Conservation (phyloP, 1,140 invertebrate genomes). For the Ericerus pela region DNA sequence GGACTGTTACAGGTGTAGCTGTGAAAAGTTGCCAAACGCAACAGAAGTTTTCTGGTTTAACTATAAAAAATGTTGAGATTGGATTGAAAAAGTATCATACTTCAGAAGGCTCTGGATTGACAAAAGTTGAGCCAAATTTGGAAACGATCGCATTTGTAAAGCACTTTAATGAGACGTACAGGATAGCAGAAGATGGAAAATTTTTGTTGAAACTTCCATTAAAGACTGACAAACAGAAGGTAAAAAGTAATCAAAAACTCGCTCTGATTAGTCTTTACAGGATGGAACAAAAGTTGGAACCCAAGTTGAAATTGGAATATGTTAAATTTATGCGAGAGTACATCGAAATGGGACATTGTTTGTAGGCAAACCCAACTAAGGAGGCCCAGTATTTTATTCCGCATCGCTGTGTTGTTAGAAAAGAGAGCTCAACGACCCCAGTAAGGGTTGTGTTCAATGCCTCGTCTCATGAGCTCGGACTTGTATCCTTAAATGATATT, state of each 20-base stretch:
- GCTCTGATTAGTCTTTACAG: too few relatives aligned
- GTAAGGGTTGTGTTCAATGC: slow-evolving; percentile 29
- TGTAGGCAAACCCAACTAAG: neutral
- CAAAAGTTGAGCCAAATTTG: neutral
- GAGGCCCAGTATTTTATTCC: slow-evolving; percentile 25
- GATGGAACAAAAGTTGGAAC: neutral
- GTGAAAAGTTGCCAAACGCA: neutral
- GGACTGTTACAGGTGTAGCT: neutral
- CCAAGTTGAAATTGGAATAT: neutral
- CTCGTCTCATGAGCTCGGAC: slow-evolving; percentile 21
- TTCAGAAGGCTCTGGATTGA: neutral
- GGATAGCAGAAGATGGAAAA: neutral
- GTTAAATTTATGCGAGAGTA: slow-evolving; percentile 28
- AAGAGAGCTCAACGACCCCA: slow-evolving; percentile 27
- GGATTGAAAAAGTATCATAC: neutral
- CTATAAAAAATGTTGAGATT: too few relatives aligned
- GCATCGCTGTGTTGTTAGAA: slow-evolving; percentile 24
- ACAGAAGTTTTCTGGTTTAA: neutral
- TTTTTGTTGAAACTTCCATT: slow-evolving; percentile 8
- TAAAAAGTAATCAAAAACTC: neutral
- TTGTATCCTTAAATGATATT: slow-evolving; percentile 29
- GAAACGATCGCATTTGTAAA: neutral
- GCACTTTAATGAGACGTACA: neutral
- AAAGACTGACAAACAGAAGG: neutral
- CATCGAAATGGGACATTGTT: slow-evolving; percentile 27